Percentiles rank a stretch among this genome's conserved stretches.
These are phyloP conservation scores for Momotus momota DNA, from an alignment of 2,797 vertebrate genomes.

Conservation along the genomic window DNA sequence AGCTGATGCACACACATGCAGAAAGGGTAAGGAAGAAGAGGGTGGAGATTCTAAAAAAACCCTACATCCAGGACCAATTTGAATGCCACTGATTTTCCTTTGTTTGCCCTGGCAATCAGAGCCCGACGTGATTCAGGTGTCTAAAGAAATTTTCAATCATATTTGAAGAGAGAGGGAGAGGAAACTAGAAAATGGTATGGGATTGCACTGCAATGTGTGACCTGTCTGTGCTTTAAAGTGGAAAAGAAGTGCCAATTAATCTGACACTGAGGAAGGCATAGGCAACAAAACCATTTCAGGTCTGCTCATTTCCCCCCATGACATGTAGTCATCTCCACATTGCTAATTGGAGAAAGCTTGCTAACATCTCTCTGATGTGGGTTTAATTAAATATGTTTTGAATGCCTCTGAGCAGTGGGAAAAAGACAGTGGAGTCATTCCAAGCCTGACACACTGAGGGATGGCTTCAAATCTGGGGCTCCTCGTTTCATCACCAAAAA, in stretches of 20 bases:
- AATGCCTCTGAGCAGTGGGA: neutral
- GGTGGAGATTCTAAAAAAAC: neutral
- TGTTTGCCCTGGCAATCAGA: neutral
- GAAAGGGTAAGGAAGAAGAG: neutral
- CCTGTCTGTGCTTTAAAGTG: conserved; percentile 26
- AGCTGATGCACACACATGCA: rapidly evolving
- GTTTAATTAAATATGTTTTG: conserved; percentile 59
- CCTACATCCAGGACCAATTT: neutral
- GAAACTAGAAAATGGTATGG: conserved; percentile 25
- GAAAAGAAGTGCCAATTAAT: conserved; percentile 63
- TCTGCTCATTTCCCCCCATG: conserved; percentile 11
- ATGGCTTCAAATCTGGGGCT: neutral
- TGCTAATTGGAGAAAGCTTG: conserved; percentile 47
- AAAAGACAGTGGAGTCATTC: neutral
- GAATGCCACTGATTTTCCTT: neutral
- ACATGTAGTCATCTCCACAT: conserved; percentile 18
- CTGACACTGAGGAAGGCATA: neutral
- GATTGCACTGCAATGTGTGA: neutral
- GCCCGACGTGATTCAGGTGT: neutral
- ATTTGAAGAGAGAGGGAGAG: neutral
- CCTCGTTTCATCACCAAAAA: neutral
- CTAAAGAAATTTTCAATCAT: conserved; percentile 25
- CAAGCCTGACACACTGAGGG: neutral
- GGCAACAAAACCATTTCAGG: conserved; percentile 20
- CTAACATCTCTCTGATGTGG: conserved; percentile 36